These are phyloP conservation scores for Potamilus streckersoni DNA, from an alignment of 1,140 invertebrate genomes.

Conservation along the genomic window DNA sequence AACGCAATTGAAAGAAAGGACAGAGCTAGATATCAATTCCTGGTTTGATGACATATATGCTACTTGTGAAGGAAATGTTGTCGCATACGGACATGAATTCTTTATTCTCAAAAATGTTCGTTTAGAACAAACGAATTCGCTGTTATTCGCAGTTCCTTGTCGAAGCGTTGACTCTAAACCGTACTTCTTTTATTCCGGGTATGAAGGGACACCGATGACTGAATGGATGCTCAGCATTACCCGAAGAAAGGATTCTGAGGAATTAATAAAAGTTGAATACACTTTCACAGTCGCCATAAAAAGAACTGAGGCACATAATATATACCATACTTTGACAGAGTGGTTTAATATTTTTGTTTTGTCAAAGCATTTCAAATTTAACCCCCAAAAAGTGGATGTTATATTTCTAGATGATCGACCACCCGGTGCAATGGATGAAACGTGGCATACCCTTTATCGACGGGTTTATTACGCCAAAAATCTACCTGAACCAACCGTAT, in stretches of 20 bases:
- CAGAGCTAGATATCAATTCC: too few species aligned
- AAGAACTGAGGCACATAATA: constrained; percentile 23
- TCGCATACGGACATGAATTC: constrained; percentile 25
- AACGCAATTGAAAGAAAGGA: too few species aligned
- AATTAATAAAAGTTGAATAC: neutral
- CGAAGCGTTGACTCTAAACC: neutral
- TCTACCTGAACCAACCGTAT: constrained; percentile 25
- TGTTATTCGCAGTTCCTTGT: constrained; percentile 21
- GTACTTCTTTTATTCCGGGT: constrained; percentile 11
- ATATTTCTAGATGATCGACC: constrained; percentile 60
- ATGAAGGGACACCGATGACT: constrained; percentile 11
- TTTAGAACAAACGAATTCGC: neutral
- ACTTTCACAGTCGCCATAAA: constrained; percentile 13
- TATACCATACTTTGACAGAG: constrained; percentile 28
- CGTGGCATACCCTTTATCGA: constrained; percentile 53
- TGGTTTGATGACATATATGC: too few species aligned
- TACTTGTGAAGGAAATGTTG: constrained; percentile 6
- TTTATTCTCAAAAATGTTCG: constrained; percentile 5
- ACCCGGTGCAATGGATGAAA: constrained; percentile 45
- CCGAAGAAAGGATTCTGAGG: neutral
- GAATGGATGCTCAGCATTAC: constrained; percentile 8
- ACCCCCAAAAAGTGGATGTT: constrained; percentile 27
- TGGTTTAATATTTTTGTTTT: constrained; percentile 30
- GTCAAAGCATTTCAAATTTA: neutral
- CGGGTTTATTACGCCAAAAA: constrained; percentile 28